Evolutionary conservation across 2,113 vertebrate genomes (phyloP).

Genomic region (Phalacrocorax brasilianus): DNA sequence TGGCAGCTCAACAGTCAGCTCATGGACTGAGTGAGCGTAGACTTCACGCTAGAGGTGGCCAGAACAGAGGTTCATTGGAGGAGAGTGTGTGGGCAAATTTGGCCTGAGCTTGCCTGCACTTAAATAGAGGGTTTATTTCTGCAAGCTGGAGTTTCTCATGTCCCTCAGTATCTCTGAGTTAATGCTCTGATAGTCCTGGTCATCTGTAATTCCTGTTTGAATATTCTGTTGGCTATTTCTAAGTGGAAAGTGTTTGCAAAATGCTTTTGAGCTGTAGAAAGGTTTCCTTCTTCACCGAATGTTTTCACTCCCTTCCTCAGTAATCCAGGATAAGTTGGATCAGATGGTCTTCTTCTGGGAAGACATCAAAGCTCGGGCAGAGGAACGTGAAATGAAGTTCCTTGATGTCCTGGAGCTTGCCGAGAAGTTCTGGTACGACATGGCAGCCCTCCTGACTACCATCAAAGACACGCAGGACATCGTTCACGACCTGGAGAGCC

Average conservation of each 20-base stretch:
- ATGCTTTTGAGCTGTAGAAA: background rate
- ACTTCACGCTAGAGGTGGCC: constrained; percentile 43
- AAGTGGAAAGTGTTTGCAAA: background rate
- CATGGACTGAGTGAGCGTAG: background rate
- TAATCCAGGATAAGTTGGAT: constrained; percentile 90
- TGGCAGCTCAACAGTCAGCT: constrained; percentile 15
- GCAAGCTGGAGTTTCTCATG: background rate
- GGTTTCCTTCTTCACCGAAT: background rate
- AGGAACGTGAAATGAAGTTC: constrained; percentile 93
- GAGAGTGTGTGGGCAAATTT: background rate
- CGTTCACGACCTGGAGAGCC: constrained; percentile 93
- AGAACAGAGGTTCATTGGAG: constrained; percentile 6
- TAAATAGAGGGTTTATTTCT: background rate
- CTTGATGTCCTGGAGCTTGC: constrained; percentile 94
- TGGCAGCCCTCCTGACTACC: constrained; percentile 93
- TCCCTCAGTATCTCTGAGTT: background rate
- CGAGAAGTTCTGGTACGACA: constrained; percentile 97
- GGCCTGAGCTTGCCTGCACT: background rate
- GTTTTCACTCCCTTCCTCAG: constrained; percentile 59
- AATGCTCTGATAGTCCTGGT: background rate
- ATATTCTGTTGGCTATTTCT: background rate
- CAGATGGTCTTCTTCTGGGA: constrained; percentile 96
- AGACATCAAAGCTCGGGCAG: constrained; percentile 93
- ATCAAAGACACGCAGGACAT: constrained; percentile 95
- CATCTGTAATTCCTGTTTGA: background rate